Percentiles rank a stretch among this genome's conserved stretches.
Evolutionary conservation across 2,797 vertebrate species (phyloP).

Genomic region (Chelmon rostratus): DNA sequence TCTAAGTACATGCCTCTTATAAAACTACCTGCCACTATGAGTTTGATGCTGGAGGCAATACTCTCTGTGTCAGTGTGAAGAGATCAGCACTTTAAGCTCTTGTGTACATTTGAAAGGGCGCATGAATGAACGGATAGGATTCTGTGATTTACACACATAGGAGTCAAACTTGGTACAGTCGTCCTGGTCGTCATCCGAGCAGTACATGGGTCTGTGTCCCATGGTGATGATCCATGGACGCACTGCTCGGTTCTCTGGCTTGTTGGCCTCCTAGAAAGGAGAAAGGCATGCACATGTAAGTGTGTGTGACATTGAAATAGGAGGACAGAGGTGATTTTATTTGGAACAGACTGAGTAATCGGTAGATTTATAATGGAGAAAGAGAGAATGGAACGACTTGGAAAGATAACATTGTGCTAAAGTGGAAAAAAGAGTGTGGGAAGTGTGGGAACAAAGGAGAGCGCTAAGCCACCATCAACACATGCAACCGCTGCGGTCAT

Average conservation of each 20-base stretch:
- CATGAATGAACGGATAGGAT: background rate
- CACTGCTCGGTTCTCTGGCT: conserved; percentile 80
- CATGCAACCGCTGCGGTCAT: conserved; percentile 6
- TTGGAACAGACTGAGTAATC: background rate
- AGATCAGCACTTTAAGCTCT: background rate
- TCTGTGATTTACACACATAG: conserved; percentile 75
- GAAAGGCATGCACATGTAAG: background rate
- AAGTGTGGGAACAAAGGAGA: conserved; percentile 30
- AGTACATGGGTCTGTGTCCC: conserved; percentile 96
- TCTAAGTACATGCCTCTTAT: background rate
- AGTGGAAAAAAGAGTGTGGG: conserved; percentile 1
- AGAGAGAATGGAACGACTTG: background rate
- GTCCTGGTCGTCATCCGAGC: conserved; percentile 90
- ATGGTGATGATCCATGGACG: conserved; percentile 95
- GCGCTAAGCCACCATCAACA: conserved; percentile 24
- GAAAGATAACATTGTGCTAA: background rate
- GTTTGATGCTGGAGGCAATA: background rate
- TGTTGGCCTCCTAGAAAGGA: conserved; percentile 86
- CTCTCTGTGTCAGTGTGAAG: background rate
- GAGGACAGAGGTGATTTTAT: background rate
- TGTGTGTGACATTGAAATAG: background rate
- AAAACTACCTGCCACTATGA: conserved; percentile 6
- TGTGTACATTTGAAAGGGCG: background rate
- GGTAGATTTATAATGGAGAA: background rate
- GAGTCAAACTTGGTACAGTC: conserved; percentile 90